phyloP scores from a whole-genome alignment of 2,888 invertebrate species.

The Liopterus haemorrhoidalis region DNA sequence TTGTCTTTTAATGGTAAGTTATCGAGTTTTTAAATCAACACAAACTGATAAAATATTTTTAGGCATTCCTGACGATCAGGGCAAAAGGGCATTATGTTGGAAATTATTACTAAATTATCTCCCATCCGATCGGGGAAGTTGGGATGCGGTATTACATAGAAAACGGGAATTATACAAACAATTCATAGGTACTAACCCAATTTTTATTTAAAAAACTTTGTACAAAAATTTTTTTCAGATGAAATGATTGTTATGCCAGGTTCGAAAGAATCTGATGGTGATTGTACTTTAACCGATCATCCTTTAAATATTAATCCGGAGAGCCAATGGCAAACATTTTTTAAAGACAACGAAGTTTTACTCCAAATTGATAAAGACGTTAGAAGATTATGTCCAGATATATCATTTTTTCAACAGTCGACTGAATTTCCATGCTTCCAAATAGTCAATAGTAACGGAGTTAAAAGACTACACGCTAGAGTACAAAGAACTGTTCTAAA shows the following conservation, averaged over 20 bases:
- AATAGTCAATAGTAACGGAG: constrained; percentile 72
- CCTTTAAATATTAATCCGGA: constrained; percentile 92
- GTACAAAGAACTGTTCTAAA: constrained; percentile 82
- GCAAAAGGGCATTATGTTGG: constrained; percentile 80
- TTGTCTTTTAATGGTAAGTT: constrained; percentile 77
- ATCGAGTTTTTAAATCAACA: constrained; percentile 11
- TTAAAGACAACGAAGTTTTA: constrained; percentile 95
- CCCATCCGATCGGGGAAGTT: constrained; percentile 60
- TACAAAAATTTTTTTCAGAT: constrained; percentile 48
- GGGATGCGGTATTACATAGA: constrained; percentile 62
- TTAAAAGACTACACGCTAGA: constrained; percentile 78
- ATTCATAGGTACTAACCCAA: constrained; percentile 60
- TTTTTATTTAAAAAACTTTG: constrained; percentile 11
- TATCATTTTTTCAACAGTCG: constrained; percentile 94
- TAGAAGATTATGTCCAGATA: constrained; percentile 87
- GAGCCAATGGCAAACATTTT: constrained; percentile 92
- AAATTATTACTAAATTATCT: constrained; percentile 81
- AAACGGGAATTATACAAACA: constrained; percentile 77
- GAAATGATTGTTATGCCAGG: constrained; percentile 86
- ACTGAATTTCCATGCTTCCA: constrained; percentile 84
- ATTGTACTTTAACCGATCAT: constrained; percentile 67
- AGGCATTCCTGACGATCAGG: constrained; percentile 87
- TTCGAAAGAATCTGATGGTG: constrained; percentile 51
- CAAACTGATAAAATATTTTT: constrained; percentile 27
- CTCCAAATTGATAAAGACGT: constrained; percentile 98